phyloP scores from a whole-genome alignment of 1,140 invertebrate genomes.

The Pomacea maculata region DNA sequence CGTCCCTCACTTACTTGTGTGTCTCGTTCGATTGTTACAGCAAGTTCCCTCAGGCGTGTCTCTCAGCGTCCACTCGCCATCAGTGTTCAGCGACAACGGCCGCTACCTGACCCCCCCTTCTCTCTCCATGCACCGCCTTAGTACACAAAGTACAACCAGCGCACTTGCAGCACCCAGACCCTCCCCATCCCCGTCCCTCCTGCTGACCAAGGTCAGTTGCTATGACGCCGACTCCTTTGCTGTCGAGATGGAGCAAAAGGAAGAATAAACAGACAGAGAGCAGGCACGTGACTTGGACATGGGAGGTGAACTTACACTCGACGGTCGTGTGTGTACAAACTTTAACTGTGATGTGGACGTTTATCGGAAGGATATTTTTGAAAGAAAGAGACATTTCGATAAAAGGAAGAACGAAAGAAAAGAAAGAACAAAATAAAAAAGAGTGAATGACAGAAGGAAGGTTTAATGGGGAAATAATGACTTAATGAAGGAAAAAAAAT shows the following conservation, averaged over 20 bases:
- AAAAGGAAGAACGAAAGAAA: no score
- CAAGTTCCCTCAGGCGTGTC: not conserved
- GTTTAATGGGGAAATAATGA: no score
- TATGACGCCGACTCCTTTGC: not conserved
- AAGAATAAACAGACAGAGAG: no score
- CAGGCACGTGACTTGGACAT: no score
- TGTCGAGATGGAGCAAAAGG: no score
- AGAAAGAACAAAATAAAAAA: no score
- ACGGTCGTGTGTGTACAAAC: no score
- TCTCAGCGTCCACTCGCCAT: not conserved
- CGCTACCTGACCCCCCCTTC: not conserved
- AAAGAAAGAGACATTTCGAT: not conserved
- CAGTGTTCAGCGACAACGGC: not conserved
- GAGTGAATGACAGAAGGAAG: no score
- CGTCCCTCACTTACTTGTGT: no score
- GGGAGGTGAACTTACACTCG: no score
- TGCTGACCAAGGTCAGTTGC: conserved; percentile 5
- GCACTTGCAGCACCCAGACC: not conserved
- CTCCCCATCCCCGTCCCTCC: not conserved
- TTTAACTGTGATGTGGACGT: no score
- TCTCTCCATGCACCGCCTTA: not conserved
- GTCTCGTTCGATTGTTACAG: not conserved
- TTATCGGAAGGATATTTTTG: not conserved
- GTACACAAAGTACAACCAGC: not conserved
- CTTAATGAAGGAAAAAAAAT: no score